Percentiles rank a stretch among this genome's conserved stretches.
These are phyloP conservation scores for Neopipo cinnamomea DNA, from an alignment of 2,113 vertebrate species.

Conservation along the genomic window DNA sequence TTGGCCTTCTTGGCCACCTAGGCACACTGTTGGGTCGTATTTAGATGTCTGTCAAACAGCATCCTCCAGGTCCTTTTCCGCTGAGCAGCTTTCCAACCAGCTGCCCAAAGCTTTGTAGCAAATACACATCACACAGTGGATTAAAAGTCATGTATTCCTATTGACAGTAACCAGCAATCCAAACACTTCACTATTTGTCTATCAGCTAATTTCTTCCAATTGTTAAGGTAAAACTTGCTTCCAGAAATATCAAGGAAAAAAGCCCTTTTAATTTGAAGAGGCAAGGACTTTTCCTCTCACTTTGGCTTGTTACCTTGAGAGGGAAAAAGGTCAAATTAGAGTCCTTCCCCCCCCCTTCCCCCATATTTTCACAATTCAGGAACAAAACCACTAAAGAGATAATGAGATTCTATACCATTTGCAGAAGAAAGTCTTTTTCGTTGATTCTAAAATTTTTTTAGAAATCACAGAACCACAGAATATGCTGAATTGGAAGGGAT, in stretches of 20 bases:
- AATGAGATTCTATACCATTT: neutral
- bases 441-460: neutral
- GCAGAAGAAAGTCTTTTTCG: neutral
- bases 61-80: neutral
- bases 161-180: neutral
- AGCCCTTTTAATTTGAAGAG: neutral
- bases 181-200: neutral
- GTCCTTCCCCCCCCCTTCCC: accelerated
- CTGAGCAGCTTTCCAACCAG: neutral
- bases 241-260: neutral
- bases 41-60: neutral
- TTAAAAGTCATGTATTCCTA: neutral
- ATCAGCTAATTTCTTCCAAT: neutral
- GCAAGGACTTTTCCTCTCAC: neutral
- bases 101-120: neutral
- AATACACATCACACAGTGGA: neutral
- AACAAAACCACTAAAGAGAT: neutral
- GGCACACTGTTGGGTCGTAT: neutral
- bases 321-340: neutral
- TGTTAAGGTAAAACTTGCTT: neutral
- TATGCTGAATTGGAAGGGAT: too few relatives aligned
- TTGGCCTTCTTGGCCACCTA: neutral
- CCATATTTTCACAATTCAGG: neutral
- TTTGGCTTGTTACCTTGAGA: neutral
- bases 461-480: neutral